A percentile compares a stretch with the other conserved stretches of the same genome.
phyloP scores from a whole-genome alignment of 2,797 vertebrate genomes.

The Prionace glauca region DNA sequence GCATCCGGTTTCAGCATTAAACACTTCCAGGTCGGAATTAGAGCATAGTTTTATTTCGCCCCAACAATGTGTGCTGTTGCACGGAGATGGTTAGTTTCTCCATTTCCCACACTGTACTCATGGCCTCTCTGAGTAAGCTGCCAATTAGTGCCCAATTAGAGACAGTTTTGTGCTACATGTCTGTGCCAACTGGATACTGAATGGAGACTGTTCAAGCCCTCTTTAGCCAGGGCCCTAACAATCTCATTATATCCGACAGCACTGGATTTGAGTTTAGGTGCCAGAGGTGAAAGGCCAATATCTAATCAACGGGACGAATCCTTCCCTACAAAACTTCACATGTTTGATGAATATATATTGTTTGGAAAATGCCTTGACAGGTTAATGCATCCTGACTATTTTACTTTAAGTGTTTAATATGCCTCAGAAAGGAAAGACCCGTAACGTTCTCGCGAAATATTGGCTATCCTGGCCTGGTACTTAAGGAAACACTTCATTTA shows the following conservation, averaged over 20 bases:
- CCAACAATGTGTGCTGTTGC: neutral
- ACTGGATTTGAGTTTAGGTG: neutral
- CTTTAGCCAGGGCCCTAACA: neutral
- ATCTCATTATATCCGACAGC: neutral
- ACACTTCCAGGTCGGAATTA: neutral
- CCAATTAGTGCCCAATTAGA: constrained; percentile 11
- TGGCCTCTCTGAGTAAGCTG: neutral
- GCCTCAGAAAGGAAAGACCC: neutral
- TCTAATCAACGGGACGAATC: neutral
- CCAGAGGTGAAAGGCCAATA: neutral
- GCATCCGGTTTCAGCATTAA: neutral
- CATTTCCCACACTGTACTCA: neutral
- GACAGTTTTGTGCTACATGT: neutral
- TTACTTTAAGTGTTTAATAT: neutral
- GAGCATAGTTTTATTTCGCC: neutral
- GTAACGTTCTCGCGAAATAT: neutral
- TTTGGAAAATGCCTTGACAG: neutral
- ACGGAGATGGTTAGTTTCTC: neutral
- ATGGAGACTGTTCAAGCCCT: neutral
- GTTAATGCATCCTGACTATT: neutral
- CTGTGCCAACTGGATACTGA: neutral
- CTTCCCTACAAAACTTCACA: neutral
- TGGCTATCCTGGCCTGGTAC: neutral
- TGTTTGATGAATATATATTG: neutral
- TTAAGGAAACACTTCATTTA: neutral